Base-by-base conservation (phyloP, 2,888 invertebrate species). In the Lycophotia porphyrea region DNA sequence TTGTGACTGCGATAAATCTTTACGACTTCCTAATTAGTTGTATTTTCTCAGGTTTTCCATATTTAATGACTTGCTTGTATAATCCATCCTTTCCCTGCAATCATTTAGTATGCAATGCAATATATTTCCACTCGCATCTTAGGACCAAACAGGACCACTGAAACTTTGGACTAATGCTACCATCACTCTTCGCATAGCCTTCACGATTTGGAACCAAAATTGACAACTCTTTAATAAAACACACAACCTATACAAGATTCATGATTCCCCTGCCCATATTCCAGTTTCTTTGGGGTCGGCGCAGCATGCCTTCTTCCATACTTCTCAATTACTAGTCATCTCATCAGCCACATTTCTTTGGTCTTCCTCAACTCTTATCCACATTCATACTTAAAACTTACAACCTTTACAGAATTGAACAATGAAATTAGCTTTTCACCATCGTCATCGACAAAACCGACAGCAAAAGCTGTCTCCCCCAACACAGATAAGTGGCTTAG, bases 11-110 rank as follows among this genome's bases (percentile, higher is more conserved):
- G 42, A 80, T 80, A 76, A 80, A 82, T 74, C 36, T 72, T 67
- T 67, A 79, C 58, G 68, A 80, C 65, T 74, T 81, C 74, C 79
- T 81, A 79, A 79, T 85, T 78, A 76, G 39, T 44, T 44, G 36
- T 67, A 60, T 73, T 76, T 80, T 68, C 63, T 67, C 21, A 9
- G 60, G 21, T 76, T 76, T 78, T 68, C 69, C 31, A 69, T 18
- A 52, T 73, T 76, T 69, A 65, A 73, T 71, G 63, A 58, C 66
- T 65, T 60, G n/a, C 36, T 74, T 49, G n/a, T 72, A 49, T 67
- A 74, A 61, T n/a, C 44, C 58, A 82, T 80, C 67, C 67, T 65
- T 61, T 72, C 0, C n/a, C 1, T n/a, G n/a, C n/a, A 69, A 55
- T 13, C 1, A 52, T 66, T 66, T 24, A 58, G 24, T 31, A 67